phyloP scores from a whole-genome alignment of 2,888 invertebrate species.

The Bombylius major region DNA sequence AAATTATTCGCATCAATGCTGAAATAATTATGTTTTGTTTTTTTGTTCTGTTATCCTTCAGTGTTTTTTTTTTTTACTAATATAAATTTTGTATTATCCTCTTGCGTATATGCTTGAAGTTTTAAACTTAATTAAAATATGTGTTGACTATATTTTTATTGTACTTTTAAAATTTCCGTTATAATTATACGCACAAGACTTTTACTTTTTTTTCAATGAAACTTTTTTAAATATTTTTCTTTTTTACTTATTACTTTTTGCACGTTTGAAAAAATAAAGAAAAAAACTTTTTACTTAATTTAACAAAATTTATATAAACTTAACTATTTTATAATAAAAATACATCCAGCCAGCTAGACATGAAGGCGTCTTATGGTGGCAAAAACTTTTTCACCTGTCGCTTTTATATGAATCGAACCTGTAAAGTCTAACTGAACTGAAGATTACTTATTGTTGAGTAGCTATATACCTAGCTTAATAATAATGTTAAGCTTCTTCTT shows the following conservation, averaged over 20 bases:
- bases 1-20: too few relatives aligned
- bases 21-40: too few relatives aligned
- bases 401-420: conserved; percentile 28
- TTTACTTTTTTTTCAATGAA: conserved; percentile 7
- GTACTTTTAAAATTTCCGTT: too few relatives aligned
- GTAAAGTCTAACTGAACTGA: conserved; percentile 1
- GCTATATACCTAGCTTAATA: too few relatives aligned
- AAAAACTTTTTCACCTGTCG: conserved; percentile 26
- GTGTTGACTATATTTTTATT: too few relatives aligned
- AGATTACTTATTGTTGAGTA: not conserved
- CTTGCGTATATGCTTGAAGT: too few relatives aligned
- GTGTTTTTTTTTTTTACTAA: too few relatives aligned
- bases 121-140: too few relatives aligned
- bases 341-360: conserved; percentile 33
- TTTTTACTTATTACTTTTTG: conserved; percentile 6
- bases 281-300: not conserved
- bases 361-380: conserved; percentile 38
- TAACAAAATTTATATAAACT: not conserved
- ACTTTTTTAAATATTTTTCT: conserved; percentile 12
- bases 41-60: too few relatives aligned
- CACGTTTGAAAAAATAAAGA: not conserved
- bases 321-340: conserved; percentile 9
- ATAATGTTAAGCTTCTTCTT: too few relatives aligned
- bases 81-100: too few relatives aligned
- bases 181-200: not conserved